Conservation (phyloP, 1,140 invertebrate genomes). For the Drosophila setifemur region DNA sequence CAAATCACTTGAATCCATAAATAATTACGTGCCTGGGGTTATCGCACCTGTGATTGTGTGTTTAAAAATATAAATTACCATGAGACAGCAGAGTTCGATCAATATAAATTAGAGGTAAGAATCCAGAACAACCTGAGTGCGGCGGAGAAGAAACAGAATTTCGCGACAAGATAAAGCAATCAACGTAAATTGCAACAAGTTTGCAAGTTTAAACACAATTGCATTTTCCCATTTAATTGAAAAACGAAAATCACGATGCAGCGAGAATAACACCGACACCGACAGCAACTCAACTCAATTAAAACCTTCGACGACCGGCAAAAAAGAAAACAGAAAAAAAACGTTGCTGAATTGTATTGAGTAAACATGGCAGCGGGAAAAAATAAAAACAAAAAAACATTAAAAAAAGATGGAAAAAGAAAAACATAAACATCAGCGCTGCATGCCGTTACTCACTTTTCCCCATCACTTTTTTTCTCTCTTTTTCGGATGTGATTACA, state of each 20-base stretch:
- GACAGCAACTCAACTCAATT: conserved; percentile 68
- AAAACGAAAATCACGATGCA: conserved; percentile 57
- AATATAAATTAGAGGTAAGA: conserved; percentile 26
- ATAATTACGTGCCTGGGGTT: conserved; percentile 31
- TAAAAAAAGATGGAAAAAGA: no score
- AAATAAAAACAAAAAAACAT: conserved; percentile 38
- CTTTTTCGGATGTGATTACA: conserved; percentile 24
- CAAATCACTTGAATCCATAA: conserved; percentile 60
- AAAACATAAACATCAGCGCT: conserved; percentile 23
- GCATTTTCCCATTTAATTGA: conserved; percentile 74
- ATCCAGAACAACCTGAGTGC: no score
- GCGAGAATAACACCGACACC: conserved; percentile 10
- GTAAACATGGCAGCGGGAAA: conserved; percentile 32
- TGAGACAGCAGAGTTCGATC: conserved; percentile 1
- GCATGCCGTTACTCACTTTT: conserved; percentile 21
- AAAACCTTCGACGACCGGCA: conserved; percentile 57
- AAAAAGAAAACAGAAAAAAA: conserved; percentile 38
- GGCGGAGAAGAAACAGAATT: conserved; percentile 16
- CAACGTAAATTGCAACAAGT: conserved; percentile 79
- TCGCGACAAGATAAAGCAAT: conserved; percentile 70
- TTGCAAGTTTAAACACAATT: conserved; percentile 67
- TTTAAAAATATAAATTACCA: conserved; percentile 51
- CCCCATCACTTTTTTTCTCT: conserved; percentile 16
- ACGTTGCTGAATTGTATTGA: conserved; percentile 42
- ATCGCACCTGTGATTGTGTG: conserved; percentile 14